phyloP scores from a whole-genome alignment of 2,113 vertebrate species.

The Hippocampus abdominalis region DNA sequence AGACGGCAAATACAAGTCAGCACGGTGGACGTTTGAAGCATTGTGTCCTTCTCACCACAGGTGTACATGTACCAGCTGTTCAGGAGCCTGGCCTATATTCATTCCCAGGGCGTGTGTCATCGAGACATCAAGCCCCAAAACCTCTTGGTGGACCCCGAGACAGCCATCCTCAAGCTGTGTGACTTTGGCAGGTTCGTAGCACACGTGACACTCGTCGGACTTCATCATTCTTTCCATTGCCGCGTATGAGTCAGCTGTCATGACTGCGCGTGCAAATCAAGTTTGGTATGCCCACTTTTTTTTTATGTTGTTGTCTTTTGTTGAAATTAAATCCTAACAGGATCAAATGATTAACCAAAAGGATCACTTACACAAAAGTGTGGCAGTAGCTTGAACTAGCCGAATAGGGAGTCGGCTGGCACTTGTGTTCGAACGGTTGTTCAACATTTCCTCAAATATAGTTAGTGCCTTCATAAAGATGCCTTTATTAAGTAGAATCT shows the following conservation, averaged over 20 bases:
- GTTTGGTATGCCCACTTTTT: neutral
- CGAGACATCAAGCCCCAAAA: conserved; percentile 94
- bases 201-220: conserved; percentile 3
- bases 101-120: conserved; percentile 94
- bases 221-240: conserved; percentile 15
- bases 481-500: too few relatives aligned
- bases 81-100: conserved; percentile 92
- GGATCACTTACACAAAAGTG: neutral
- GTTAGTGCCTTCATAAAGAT: too few relatives aligned
- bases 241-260: neutral
- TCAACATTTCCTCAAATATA: too few relatives aligned
- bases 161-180: conserved; percentile 89
- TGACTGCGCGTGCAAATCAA: neutral
- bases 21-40: neutral
- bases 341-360: neutral
- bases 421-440: too few relatives aligned
- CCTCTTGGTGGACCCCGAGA: conserved; percentile 89
- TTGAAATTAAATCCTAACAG: neutral
- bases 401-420: neutral
- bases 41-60: conserved; percentile 64
- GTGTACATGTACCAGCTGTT: conserved; percentile 97
- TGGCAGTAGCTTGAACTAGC: neutral
- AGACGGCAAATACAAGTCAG: neutral
- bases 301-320: neutral
- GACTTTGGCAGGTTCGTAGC: conserved; percentile 87